Evolutionary conservation across 2,888 invertebrate genomes (phyloP), one percentile per base, ranked within the genome.

Genomic region (Atethmia centrago): DNA sequence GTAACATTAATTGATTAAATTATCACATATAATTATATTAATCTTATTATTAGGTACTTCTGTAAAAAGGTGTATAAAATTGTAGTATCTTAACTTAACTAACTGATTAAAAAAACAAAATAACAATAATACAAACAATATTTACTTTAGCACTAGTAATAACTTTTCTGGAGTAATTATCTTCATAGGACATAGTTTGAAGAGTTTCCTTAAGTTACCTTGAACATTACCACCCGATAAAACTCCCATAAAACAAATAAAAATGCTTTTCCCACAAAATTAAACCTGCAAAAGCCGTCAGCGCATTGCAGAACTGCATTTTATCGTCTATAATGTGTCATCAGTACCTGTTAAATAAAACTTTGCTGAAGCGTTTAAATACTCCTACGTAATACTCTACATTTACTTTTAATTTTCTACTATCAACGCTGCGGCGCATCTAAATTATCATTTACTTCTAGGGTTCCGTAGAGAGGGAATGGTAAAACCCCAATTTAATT

Each of bases 351-450:
- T 62, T 55, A 45, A 59, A 70, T 49, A 59, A 72, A 55, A 77
- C 36, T 69, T 81, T 70, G 40, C 28, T 47, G 25, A 69, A 81
- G 14, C 45, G 9, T 73, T 74, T 47, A 81, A 81, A 69, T 77
- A 14, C 19, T n/a, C n/a, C n/a, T n/a, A n/a, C n/a, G n/a, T n/a
- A 81, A 69, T 77, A 14, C 19, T 74, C 31, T 12, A 62, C 67
- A 67, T 68, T 82, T 66, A 53, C 14, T 79, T 73, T 73, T 66
- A 62, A 74, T 62, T 79, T 62, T 72, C 51, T 59, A 40, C 75
- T 61, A 62, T 36, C n/a, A 62, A 51, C 25, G 31, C 36, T 53
- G 51, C 56, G 31, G 47, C 28, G 67, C 55, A 53, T 61, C 64
- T 68, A 75, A 79, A 81, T 63, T 82, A 63, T 66, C 61, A 69